These are phyloP conservation scores for Eristalis tenax DNA, from an alignment of 2,888 invertebrate genomes.

Conservation along the genomic window DNA sequence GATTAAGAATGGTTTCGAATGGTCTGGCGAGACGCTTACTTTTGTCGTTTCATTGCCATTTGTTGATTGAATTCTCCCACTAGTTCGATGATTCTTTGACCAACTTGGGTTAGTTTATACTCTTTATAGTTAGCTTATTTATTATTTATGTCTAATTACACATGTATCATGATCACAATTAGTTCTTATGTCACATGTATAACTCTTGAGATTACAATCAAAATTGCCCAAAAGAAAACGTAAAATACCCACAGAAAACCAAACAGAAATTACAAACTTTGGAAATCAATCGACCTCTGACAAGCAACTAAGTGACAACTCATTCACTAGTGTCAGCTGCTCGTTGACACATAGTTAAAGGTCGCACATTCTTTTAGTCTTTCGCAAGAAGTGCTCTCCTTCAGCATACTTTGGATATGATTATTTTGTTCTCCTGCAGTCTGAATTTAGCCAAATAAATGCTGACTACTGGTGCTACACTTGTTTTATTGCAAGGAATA, in stretches of 20 bases:
- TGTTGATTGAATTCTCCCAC: neutral
- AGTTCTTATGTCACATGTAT: neutral
- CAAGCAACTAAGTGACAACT: constrained; percentile 37
- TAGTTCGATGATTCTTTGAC: neutral
- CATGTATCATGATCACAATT: neutral
- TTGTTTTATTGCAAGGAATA: neutral
- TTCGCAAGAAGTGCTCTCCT: neutral
- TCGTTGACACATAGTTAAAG: neutral
- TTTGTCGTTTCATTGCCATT: constrained; percentile 66
- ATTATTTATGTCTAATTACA: neutral
- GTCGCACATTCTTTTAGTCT: neutral
- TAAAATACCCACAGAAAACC: constrained; percentile 14
- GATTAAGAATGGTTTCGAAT: neutral
- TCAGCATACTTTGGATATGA: neutral
- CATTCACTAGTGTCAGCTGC: constrained; percentile 12
- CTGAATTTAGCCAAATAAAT: too few relatives aligned
- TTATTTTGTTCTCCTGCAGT: neutral
- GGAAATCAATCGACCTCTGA: constrained; percentile 22
- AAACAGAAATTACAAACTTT: constrained; percentile 1
- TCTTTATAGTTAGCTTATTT: neutral
- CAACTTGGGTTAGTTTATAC: neutral
- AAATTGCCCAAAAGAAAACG: neutral
- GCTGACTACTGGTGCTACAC: too few relatives aligned
- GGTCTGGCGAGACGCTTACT: constrained; percentile 40
- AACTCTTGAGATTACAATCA: neutral